Conservation (phyloP, 2,888 invertebrate genomes). For the Buathra laborator region DNA sequence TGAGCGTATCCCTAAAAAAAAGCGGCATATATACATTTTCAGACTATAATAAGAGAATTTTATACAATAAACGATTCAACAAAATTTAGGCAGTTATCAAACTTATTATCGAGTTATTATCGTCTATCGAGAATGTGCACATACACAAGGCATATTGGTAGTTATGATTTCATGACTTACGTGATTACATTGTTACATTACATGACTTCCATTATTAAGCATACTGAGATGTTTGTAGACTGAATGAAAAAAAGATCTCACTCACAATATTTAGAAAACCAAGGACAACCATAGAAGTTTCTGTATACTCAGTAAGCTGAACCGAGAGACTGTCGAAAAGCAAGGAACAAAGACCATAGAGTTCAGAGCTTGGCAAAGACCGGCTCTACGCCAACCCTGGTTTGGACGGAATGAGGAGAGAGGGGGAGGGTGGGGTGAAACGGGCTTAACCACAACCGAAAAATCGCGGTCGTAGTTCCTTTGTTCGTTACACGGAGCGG, state of each 20-base stretch:
- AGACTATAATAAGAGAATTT: too few species aligned
- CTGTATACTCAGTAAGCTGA: background rate
- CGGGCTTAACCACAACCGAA: slow-evolving; percentile 35
- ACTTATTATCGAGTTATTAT: too few species aligned
- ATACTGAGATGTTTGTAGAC: background rate
- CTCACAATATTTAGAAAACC: background rate
- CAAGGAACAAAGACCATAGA: slow-evolving; percentile 16
- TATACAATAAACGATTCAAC: too few species aligned
- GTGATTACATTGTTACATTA: too few species aligned
- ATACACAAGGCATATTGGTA: too few species aligned
- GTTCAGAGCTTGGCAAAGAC: background rate
- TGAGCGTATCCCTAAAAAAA: too few species aligned
- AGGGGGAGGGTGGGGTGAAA: background rate
- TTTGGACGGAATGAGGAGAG: background rate
- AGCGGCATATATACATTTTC: too few species aligned
- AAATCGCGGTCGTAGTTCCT: slow-evolving; percentile 57
- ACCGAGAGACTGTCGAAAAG: background rate
- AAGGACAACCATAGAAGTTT: background rate
- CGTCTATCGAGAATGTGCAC: too few species aligned
- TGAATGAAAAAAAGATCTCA: background rate
- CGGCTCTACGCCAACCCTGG: background rate
- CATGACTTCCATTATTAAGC: too few species aligned
- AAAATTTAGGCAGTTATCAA: too few species aligned
- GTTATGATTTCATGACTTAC: too few species aligned
- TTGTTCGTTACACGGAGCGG: slow-evolving; percentile 51